A percentile compares a stretch with the other conserved stretches of the same genome.
Conservation (phyloP, 1,140 invertebrate species). For the Eriosoma lanigerum region DNA sequence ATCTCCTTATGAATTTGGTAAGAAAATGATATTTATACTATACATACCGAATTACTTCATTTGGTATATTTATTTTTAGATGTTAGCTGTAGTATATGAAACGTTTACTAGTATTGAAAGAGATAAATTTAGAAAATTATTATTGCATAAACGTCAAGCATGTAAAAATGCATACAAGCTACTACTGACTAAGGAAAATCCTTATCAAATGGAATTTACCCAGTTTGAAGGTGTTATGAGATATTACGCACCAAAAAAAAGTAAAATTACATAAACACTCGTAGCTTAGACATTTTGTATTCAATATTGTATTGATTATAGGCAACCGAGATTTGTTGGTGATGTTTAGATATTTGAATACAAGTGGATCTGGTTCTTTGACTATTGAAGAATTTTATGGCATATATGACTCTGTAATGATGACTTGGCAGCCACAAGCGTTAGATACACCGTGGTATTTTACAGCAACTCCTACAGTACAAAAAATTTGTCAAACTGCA, state of each 20-base stretch:
- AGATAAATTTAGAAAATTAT: slow-evolving; percentile 81
- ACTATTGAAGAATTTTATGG: slow-evolving; percentile 75
- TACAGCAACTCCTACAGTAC: slow-evolving; percentile 64
- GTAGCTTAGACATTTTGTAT: not conserved
- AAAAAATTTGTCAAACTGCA: slow-evolving; percentile 66
- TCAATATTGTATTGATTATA: slow-evolving; percentile 57
- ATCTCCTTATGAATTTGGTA: slow-evolving; percentile 88
- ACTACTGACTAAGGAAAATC: slow-evolving; percentile 72
- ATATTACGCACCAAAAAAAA: slow-evolving; percentile 74
- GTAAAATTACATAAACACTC: slow-evolving; percentile 60
- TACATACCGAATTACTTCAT: not conserved
- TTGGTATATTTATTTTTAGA: slow-evolving; percentile 60
- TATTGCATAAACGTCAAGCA: slow-evolving; percentile 80
- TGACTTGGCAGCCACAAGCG: slow-evolving; percentile 74
- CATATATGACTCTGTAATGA: slow-evolving; percentile 72
- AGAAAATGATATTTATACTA: slow-evolving; percentile 56
- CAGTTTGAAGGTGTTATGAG: slow-evolving; percentile 82
- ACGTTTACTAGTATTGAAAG: slow-evolving; percentile 85
- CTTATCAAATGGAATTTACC: slow-evolving; percentile 68
- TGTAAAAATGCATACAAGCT: slow-evolving; percentile 81
- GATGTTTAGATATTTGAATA: slow-evolving; percentile 79
- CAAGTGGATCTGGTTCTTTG: slow-evolving; percentile 67
- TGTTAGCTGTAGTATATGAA: slow-evolving; percentile 89
- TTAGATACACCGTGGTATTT: slow-evolving; percentile 72
- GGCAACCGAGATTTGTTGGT: slow-evolving; percentile 76